phyloP scores from a whole-genome alignment of 2,113 vertebrate genomes.

The Petrocephalus microphthalmus region DNA sequence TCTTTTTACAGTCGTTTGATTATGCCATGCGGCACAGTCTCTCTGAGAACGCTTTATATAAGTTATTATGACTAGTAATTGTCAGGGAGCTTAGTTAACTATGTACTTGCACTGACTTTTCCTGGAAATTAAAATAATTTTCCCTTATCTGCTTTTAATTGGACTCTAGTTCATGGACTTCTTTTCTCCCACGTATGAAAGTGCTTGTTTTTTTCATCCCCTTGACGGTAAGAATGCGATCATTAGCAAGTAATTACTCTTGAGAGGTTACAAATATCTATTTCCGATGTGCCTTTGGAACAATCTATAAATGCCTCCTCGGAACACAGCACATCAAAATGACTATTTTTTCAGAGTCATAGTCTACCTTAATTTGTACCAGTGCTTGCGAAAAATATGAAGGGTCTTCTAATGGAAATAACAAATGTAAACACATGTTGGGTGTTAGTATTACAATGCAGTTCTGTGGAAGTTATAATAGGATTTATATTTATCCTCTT shows the following conservation, averaged over 20 bases:
- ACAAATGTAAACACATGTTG: background rate
- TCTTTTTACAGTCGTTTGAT: slow-evolving; percentile 28
- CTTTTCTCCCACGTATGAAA: background rate
- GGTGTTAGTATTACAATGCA: background rate
- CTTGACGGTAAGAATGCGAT: background rate
- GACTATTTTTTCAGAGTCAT: background rate
- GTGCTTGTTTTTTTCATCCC: slow-evolving; percentile 1
- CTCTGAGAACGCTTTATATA: slow-evolving; percentile 23
- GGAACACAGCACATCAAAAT: background rate
- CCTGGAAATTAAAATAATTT: background rate
- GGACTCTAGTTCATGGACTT: background rate
- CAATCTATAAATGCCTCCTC: background rate
- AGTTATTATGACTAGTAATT: slow-evolving; percentile 5
- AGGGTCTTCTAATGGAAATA: background rate
- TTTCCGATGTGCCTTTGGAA: background rate
- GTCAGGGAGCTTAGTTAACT: background rate
- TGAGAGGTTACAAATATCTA: background rate
- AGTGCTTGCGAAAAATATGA: background rate
- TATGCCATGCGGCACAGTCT: slow-evolving; percentile 6
- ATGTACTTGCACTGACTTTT: background rate
- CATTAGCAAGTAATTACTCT: background rate
- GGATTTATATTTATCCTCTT: slow-evolving; percentile 23
- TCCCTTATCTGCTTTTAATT: background rate
- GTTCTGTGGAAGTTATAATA: slow-evolving; percentile 45
- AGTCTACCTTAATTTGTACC: background rate